phyloP scores from a whole-genome alignment of 2,797 vertebrate genomes.

The Hippocampus kuda region DNA sequence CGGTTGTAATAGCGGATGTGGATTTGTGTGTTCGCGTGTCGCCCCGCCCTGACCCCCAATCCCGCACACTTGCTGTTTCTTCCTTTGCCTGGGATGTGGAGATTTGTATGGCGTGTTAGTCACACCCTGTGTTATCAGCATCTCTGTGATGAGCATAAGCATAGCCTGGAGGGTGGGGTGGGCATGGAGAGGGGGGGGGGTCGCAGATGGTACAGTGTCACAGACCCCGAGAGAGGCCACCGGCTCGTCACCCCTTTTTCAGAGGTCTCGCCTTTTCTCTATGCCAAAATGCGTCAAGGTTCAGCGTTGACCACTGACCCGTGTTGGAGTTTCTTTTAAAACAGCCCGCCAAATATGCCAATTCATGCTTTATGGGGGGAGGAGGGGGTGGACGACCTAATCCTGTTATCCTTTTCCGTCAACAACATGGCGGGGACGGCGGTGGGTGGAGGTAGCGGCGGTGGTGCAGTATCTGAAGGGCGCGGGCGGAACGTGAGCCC shows the following conservation, averaged over 20 bases:
- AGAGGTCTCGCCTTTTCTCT: slow-evolving; percentile 35
- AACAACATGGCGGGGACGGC: slow-evolving; percentile 74
- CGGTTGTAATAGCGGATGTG: slow-evolving; percentile 42
- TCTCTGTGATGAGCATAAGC: slow-evolving; percentile 71
- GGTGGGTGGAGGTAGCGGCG: slow-evolving; percentile 8
- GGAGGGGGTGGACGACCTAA: slow-evolving; percentile 72
- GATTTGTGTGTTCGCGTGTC: slow-evolving; percentile 31
- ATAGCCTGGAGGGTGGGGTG: slow-evolving; percentile 53
- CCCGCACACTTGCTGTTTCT: slow-evolving; percentile 41
- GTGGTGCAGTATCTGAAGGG: slow-evolving; percentile 64
- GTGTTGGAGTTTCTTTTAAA: slow-evolving; percentile 55
- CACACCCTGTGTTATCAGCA: slow-evolving; percentile 69
- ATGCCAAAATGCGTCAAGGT: slow-evolving; percentile 17
- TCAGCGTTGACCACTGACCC: slow-evolving; percentile 34
- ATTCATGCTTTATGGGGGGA: slow-evolving; percentile 71
- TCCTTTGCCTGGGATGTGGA: slow-evolving; percentile 64
- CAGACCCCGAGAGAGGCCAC: slow-evolving; percentile 50
- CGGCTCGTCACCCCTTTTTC: slow-evolving; percentile 31
- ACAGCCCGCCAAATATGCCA: slow-evolving; percentile 68
- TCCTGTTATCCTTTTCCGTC: slow-evolving; percentile 86
- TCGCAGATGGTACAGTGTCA: slow-evolving; percentile 66
- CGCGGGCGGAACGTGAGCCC: slow-evolving; percentile 56
- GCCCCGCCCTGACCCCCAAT: background rate
- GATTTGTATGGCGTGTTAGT: slow-evolving; percentile 70
- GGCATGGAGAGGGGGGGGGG: background rate